phyloP scores from a whole-genome alignment of 2,113 vertebrate species.

The Hepsetus odoe region DNA sequence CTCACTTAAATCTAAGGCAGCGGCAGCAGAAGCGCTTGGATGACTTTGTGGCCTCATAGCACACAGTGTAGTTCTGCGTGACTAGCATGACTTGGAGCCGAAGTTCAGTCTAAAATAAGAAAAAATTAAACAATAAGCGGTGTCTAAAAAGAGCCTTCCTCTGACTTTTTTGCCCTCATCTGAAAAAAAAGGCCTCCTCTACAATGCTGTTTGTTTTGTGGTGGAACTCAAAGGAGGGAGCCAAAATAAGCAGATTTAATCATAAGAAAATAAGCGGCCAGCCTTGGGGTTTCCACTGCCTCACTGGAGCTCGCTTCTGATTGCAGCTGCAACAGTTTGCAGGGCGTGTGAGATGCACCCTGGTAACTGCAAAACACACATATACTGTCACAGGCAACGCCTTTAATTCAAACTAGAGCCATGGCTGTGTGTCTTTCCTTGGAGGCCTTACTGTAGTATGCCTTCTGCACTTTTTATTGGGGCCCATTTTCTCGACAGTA shows the following conservation, averaged over 20 bases:
- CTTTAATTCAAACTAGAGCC: constrained; percentile 28
- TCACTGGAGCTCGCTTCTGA: constrained; percentile 47
- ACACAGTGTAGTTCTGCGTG: constrained; percentile 28
- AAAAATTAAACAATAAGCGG: constrained; percentile 29
- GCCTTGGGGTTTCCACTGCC: constrained; percentile 51
- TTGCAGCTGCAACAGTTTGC: constrained; percentile 46
- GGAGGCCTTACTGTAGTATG: neutral
- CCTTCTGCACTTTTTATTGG: neutral
- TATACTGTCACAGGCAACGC: neutral
- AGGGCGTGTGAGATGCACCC: constrained; percentile 32
- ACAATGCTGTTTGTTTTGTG: constrained; percentile 61
- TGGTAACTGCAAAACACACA: constrained; percentile 34
- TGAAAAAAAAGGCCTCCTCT: constrained; percentile 45
- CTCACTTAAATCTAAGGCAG: neutral
- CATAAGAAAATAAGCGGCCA: constrained; percentile 61
- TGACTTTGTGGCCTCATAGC: neutral
- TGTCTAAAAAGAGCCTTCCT: constrained; percentile 44
- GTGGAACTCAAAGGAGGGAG: constrained; percentile 29
- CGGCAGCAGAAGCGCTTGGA: neutral
- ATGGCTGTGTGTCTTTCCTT: constrained; percentile 24
- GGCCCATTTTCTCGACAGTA: neutral
- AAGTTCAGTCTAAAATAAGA: constrained; percentile 44
- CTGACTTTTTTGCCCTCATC: constrained; percentile 37
- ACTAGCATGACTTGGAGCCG: constrained; percentile 14
- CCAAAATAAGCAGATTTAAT: constrained; percentile 70